Base-by-base conservation (phyloP, 1,140 invertebrate species). In the Belonocnema kinseyi region DNA sequence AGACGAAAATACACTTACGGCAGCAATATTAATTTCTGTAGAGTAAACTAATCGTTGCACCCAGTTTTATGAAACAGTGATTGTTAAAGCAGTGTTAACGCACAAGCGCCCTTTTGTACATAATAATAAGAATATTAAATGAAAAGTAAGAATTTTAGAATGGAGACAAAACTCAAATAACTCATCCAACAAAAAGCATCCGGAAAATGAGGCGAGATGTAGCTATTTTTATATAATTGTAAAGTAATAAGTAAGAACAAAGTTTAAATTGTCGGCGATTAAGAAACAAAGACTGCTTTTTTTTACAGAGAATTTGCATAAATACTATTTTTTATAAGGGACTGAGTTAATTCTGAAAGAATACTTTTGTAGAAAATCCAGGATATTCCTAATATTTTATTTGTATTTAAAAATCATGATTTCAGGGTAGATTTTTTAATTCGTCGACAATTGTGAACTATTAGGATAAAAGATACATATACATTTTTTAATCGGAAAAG, bases 91-190 rank as follows among this genome's bases (percentile, higher is more conserved):
- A n/a, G 17, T 46, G 21, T 19, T 19, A 40, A 66, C 61, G 61
- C 61, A 66, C 61, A 66, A 66, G 61, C 61, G 61, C 61, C 61
- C 61, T 66, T 66, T 66, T 66, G 61, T 66, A 66, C 61, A 66
- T 66, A 66, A 66, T 66, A 46, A 46, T 46, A 46, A 33, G 26
- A 33, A 33, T 33, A 33, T 33, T 33, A 33, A 33, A 46, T 46
- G 40, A 8, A 46, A 40, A 33, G 40, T 66, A 40, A 66, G 61
- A 66, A n/a, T 66, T 66, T 66, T 66, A 66, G 61, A 26, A 66
- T 5, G 26, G 33, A 66, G 12, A 66, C 13, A 66, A n/a, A n/a
- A 66, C 26, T 66, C 26, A 40, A 40, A 26, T 66, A 1, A 66
- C 61, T 40, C 61, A 40, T 66, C 61, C 26, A n/a, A 40, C 61